Base-by-base conservation (phyloP, 2,113 vertebrate species). In the Xenotilapia leptura region DNA sequence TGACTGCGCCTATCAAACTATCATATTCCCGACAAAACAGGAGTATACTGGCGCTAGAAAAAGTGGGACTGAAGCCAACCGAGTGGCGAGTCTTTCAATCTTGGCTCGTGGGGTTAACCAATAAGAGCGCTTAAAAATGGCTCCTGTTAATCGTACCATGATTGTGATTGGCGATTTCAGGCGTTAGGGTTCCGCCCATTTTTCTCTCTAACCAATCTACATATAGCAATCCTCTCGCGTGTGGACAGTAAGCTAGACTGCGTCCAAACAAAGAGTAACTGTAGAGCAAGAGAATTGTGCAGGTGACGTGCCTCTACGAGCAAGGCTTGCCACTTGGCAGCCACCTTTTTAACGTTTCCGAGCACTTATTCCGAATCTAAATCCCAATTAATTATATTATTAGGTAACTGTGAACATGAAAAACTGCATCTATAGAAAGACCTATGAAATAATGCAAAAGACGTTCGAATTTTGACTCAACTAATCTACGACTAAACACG, bases 121-220 rank as follows among this genome's bases (percentile, higher is more conserved):
- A 95, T 96, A n/a, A 85, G 4, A 90, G 31, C 40, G 31, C 80
- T 53, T 11, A 10, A 62, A 12, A 33, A 84, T 93, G 89, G 80
- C 42, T 85, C 86, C 85, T 92, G 89, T 53, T 3, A 80, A 55
- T 95, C 94, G 87, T 62, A 83, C 92, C 93, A 95, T 87, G 77
- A 7, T 85, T 54, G 3, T 40, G 84, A 96, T 90, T 95, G 93
- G 95, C 19, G 5, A 2, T 4, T 33, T 60, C 19, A 6, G 17
- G 11, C 2, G 1, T 8, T 23, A 2, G 1, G 31, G 53, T 26
- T 2, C 79, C 86, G 88, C 94, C 6, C 79, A 4, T 82, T 84
- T 40, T 2, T 0, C 3, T 3, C 2, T 4, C 4, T 0, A 87
- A 70, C 95, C 93, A 94, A 94, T 94, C 21, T 21, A 9, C 47